Conservation (phyloP, 2,888 invertebrate species). For the Aromia moschata region DNA sequence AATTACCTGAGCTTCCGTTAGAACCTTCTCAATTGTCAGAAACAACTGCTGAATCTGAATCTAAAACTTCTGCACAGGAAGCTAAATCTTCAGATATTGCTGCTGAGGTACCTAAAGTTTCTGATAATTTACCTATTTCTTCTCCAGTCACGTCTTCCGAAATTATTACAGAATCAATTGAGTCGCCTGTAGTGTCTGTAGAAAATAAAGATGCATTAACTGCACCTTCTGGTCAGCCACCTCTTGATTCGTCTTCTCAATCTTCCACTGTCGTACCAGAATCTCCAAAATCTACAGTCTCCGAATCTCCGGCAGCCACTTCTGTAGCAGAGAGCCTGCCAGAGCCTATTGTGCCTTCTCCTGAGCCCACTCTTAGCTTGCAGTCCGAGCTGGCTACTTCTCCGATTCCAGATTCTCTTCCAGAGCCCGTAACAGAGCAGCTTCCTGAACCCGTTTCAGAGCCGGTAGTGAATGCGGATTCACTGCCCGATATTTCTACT, state of each 20-base stretch:
- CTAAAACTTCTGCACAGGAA: too few relatives aligned
- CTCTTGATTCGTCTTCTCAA: not conserved
- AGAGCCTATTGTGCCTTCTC: constrained; percentile 13
- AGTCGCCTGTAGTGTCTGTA: not conserved
- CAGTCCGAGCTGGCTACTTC: constrained; percentile 10
- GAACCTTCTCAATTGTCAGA: not conserved
- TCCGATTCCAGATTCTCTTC: constrained; percentile 13
- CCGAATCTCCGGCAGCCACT: constrained; percentile 7
- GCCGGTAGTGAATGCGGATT: constrained; percentile 58
- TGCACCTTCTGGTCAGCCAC: not conserved
- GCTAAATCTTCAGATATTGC: constrained; percentile 15
- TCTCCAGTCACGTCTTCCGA: constrained; percentile 19
- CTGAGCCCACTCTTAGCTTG: constrained; percentile 9
- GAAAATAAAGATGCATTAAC: not conserved
- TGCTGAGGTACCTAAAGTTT: not conserved
- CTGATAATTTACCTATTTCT: not conserved
- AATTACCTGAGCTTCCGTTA: constrained; percentile 4
- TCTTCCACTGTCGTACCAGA: not conserved
- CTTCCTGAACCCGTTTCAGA: constrained; percentile 33
- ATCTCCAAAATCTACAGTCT: not conserved
- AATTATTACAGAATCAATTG: constrained; percentile 3
- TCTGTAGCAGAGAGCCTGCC: constrained; percentile 8
- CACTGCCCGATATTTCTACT: constrained; percentile 61
- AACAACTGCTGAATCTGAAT: not conserved
- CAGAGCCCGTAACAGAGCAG: constrained; percentile 22